Conservation (phyloP, 1,140 invertebrate species). For the Trachymyrmex septentrionalis region DNA sequence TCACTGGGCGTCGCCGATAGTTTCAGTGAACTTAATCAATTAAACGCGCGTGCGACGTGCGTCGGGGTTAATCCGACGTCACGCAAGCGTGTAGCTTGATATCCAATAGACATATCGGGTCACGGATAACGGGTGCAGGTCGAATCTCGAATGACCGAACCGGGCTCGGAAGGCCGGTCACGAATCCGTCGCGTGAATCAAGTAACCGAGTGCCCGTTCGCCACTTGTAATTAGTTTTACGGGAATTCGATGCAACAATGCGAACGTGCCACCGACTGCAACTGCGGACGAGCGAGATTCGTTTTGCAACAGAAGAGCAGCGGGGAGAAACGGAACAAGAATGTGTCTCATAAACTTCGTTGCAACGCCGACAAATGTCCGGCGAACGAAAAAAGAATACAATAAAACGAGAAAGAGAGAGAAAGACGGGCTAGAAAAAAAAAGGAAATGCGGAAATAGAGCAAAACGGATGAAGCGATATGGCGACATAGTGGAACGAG, state of each 20-base stretch:
- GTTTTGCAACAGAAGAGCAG: constrained; percentile 24
- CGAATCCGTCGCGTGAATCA: constrained; percentile 59
- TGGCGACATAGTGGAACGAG: constrained; percentile 6
- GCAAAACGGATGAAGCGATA: constrained; percentile 25
- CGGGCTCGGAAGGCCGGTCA: constrained; percentile 50
- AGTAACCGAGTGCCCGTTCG: constrained; percentile 59
- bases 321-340: constrained; percentile 34
- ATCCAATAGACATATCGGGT: constrained; percentile 48
- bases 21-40: constrained; percentile 22
- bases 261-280: constrained; percentile 31
- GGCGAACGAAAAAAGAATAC: constrained; percentile 24
- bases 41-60: background rate
- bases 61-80: background rate
- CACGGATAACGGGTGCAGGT: constrained; percentile 50
- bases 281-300: constrained; percentile 20
- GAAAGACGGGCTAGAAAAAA: background rate
- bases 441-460: constrained; percentile 22
- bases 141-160: constrained; percentile 46
- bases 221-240: constrained; percentile 67
- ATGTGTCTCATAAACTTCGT: constrained; percentile 60
- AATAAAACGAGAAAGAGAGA: background rate
- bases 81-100: constrained; percentile 32
- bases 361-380: constrained; percentile 22
- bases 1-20: background rate
- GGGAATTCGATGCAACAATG: constrained; percentile 60